Evolutionary conservation across 2,888 invertebrate genomes (phyloP).

Genomic region (Lochmaea crataegi): DNA sequence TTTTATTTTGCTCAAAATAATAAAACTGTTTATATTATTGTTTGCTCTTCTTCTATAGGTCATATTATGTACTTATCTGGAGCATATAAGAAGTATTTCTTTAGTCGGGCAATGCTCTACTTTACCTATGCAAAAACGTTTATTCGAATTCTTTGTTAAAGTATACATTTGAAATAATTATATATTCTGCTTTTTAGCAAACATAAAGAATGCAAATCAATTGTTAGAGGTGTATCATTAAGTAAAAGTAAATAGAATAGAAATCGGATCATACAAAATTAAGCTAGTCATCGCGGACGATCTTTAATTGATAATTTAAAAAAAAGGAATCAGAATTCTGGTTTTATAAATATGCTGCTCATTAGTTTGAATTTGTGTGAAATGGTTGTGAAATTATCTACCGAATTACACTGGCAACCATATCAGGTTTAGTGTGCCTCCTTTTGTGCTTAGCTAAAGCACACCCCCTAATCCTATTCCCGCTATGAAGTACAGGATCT

Average conservation of each 20-base stretch:
- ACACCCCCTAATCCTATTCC: too few species aligned
- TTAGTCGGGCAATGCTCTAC: background rate
- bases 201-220: background rate
- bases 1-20: slow-evolving; percentile 36
- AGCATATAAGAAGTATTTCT: slow-evolving; percentile 16
- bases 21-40: slow-evolving; percentile 25
- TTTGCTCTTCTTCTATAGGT: slow-evolving; percentile 20
- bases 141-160: background rate
- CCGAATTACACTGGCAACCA: too few species aligned
- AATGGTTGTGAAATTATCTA: too few species aligned
- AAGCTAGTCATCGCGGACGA: background rate
- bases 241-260: background rate
- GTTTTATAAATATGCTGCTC: too few species aligned
- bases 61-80: background rate
- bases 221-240: background rate
- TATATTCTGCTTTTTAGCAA: background rate
- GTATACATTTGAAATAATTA: background rate
- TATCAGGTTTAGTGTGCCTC: too few species aligned
- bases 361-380: too few species aligned
- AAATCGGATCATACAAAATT: background rate
- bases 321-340: too few species aligned
- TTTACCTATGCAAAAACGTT: background rate
- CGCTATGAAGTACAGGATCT: too few species aligned
- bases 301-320: background rate
- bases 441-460: too few species aligned